Conservation (phyloP, 2,797 vertebrate genomes). For the Petrocephalus schoutedeni region DNA sequence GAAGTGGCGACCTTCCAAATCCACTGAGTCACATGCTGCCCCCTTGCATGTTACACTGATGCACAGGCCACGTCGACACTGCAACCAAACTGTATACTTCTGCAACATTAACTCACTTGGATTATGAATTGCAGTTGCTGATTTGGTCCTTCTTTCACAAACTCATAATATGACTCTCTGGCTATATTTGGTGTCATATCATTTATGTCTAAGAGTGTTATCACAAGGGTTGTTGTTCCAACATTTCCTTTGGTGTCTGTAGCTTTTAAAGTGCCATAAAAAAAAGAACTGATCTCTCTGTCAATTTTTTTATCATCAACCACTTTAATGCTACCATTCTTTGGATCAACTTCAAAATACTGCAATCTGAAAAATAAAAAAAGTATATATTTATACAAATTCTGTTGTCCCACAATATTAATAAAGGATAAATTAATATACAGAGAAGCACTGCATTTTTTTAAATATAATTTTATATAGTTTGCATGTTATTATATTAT, state of each 20-base stretch:
- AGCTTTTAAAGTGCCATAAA: constrained; percentile 76
- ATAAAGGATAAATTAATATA: neutral
- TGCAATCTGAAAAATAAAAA: constrained; percentile 52
- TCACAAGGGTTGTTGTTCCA: constrained; percentile 66
- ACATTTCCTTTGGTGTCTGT: constrained; percentile 56
- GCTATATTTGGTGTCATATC: constrained; percentile 63
- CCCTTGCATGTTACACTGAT: neutral
- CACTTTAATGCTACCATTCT: constrained; percentile 63
- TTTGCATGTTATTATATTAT: neutral
- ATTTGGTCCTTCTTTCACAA: constrained; percentile 60
- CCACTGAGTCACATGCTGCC: neutral
- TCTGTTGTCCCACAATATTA: neutral
- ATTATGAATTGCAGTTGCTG: constrained; percentile 37
- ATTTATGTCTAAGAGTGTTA: constrained; percentile 74
- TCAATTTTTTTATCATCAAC: constrained; percentile 59
- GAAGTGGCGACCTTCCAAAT: neutral
- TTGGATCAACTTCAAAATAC: constrained; percentile 61
- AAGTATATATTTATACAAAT: neutral
- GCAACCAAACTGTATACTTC: neutral
- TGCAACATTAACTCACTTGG: constrained; percentile 42
- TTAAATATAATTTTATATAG: neutral
- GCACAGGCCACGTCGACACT: neutral
- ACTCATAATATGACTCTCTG: constrained; percentile 62
- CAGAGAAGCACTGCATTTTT: neutral
- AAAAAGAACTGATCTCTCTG: constrained; percentile 67